Conservation (phyloP, 2,797 vertebrate species). For the Bothrops alternatus region DNA sequence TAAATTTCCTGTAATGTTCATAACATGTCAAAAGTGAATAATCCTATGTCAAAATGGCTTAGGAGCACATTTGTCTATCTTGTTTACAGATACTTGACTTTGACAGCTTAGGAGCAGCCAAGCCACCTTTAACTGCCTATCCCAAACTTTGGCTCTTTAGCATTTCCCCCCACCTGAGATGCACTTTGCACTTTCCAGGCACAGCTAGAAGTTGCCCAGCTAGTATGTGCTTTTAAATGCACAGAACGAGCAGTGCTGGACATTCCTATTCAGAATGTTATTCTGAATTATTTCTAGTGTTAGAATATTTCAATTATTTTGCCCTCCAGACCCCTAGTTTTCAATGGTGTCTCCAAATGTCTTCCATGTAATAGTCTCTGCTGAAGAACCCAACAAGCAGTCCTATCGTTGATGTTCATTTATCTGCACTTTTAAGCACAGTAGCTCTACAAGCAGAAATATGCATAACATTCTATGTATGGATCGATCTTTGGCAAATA, state of each 20-base stretch:
- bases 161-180: too few species aligned
- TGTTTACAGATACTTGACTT: constrained; percentile 47
- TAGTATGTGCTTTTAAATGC: background rate
- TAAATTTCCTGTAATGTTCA: constrained; percentile 71
- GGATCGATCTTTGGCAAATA: background rate
- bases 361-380: background rate
- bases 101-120: constrained; percentile 39
- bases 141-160: background rate
- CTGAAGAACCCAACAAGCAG: background rate
- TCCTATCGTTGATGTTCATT: accelerated
- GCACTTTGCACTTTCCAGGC: background rate
- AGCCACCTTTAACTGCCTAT: background rate
- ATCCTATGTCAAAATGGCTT: constrained; percentile 63
- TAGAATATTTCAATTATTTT: background rate
- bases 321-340: background rate
- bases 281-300: background rate
- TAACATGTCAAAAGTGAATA: constrained; percentile 67
- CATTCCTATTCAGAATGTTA: background rate
- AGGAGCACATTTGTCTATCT: constrained; percentile 52
- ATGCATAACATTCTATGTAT: background rate
- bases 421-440: background rate
- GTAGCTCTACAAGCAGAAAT: background rate
- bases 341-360: background rate
- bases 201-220: background rate
- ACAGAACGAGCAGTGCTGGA: background rate